phyloP scores from a whole-genome alignment of 1,140 invertebrate species.

The Anastrepha ludens region DNA sequence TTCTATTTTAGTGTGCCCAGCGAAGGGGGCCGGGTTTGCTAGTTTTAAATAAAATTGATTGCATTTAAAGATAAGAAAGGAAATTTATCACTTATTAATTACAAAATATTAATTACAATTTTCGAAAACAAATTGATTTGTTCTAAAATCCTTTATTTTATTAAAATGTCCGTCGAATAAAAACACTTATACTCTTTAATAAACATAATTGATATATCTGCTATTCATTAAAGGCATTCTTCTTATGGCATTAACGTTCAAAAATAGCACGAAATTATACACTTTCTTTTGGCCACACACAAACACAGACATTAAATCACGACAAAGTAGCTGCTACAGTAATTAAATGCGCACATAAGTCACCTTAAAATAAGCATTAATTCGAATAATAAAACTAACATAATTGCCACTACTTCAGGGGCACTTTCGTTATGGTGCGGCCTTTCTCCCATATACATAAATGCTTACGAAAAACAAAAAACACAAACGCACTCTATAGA shows the following conservation, averaged over 20 bases:
- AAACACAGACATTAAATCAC: conserved; percentile 8
- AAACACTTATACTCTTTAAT: no score
- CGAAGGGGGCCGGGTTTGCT: no score
- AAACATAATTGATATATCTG: no score
- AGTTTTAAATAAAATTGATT: no score
- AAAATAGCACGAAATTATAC: neutral
- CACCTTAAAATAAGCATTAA: conserved; percentile 56
- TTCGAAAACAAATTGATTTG: no score
- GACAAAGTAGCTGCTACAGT: conserved; percentile 30
- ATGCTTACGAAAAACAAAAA: neutral
- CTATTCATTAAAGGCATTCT: no score
- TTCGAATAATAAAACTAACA: conserved; percentile 52
- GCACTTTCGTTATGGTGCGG: neutral
- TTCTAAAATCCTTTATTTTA: no score
- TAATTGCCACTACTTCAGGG: neutral
- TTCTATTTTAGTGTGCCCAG: no score
- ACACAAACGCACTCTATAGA: neutral
- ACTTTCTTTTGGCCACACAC: neutral
- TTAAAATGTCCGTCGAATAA: no score
- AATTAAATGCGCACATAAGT: conserved; percentile 52
- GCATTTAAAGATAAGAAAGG: no score
- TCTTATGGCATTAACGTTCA: neutral
- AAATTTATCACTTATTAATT: no score
- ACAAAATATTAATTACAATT: no score
- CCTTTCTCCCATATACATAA: neutral